Evolutionary conservation across 2,888 invertebrate genomes (phyloP).

Genomic region (Antitype chi): DNA sequence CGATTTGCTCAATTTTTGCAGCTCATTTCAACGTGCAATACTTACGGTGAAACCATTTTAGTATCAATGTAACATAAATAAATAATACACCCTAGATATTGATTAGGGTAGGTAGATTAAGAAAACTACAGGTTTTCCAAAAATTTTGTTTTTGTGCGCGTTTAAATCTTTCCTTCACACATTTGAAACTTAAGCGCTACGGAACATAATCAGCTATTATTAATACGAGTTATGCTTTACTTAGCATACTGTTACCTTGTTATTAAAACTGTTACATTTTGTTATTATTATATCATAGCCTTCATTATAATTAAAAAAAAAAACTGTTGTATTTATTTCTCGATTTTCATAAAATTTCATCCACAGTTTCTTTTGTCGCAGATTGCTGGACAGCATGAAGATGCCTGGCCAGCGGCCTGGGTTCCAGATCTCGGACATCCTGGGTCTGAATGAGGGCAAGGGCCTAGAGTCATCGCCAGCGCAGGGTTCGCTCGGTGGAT

Average conservation of each 20-base stretch:
- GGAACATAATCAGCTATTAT: neutral
- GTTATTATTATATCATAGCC: neutral
- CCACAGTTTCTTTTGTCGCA: conserved; percentile 78
- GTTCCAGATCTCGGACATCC: conserved; percentile 98
- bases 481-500: conserved; percentile 76
- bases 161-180: conserved; percentile 68
- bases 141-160: conserved; percentile 45
- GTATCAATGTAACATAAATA: neutral
- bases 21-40: neutral
- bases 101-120: no score
- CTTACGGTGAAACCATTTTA: neutral
- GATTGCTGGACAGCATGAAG: conserved; percentile 95
- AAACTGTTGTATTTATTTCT: conserved; percentile 7
- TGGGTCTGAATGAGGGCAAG: conserved; percentile 95
- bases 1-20: neutral
- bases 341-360: conserved; percentile 26
- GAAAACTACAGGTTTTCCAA: neutral
- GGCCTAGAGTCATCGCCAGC: conserved; percentile 83
- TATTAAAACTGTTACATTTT: neutral
- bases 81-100: neutral
- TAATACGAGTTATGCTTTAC: neutral
- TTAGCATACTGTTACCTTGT: neutral
- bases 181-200: neutral
- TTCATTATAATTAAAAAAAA: neutral
- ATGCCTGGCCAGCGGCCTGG: conserved; percentile 95